Base-by-base conservation (phyloP, 2,888 invertebrate species). In the Cosmopolites sordidus region DNA sequence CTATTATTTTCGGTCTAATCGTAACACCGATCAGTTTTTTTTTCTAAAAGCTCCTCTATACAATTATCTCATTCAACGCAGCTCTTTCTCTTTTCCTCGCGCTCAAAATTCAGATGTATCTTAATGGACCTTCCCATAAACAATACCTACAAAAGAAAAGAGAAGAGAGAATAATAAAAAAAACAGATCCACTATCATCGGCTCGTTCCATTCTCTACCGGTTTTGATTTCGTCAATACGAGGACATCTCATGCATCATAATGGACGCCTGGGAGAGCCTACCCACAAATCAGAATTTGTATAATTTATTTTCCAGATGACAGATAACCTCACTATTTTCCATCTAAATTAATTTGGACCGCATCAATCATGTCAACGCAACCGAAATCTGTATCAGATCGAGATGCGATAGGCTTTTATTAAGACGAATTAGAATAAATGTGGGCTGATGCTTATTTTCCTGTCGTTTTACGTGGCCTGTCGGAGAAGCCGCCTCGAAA, bases 181-280 rank as follows among this genome's bases (percentile, higher is more conserved):
- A 33, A 5, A 33, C n/a, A 4, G 33, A 33, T 33, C 33, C n/a
- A 5, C 33, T 33, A 33, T 33, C 33, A n/a, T 5, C 22, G 22
- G 4, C 22, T 8, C 22, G 22, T 22, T 22, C 22, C 22, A 22
- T 22, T 22, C 22, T 22, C 22, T 22, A 22, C 22, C 22, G 22
- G 22, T 22, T 8, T 8, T 22, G 22, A 22, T 22, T 22, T 8
- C 22, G 22, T 22, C 22, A 22, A 22, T 22, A 22, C 22, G 53
- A 54, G 39, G 57, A 57, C 57, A 57, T 57, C 57, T 57, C 53
- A 57, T 57, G 53, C 57, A 57, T 57, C 57, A 57, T 57, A 57
- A 57, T 50, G 40, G 48, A 41, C 38, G 51, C 22, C 22, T 8
- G 22, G 3, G 22, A 22, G 22, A 22, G 40, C 41, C 49, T 44